phyloP scores from a whole-genome alignment of 1,140 invertebrate genomes.

The Hyles euphorbiae region DNA sequence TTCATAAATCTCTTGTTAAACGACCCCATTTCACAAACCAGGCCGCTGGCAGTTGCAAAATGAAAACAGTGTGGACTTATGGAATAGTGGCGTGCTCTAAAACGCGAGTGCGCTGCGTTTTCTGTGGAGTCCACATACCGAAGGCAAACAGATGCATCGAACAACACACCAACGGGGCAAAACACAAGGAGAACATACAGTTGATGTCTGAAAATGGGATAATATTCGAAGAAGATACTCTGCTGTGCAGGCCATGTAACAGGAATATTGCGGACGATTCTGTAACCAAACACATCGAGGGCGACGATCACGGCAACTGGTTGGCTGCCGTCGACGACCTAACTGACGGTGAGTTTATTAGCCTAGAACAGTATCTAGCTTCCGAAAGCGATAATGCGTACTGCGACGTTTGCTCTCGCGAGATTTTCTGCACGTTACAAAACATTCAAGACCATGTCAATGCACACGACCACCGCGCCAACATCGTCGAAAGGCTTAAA shows the following conservation, averaged over 20 bases:
- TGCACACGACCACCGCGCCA: conserved; percentile 31
- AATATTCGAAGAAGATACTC: conserved; percentile 25
- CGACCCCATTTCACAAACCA: neutral
- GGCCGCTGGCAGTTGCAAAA: conserved; percentile 19
- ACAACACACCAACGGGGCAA: conserved; percentile 50
- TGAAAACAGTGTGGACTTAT: conserved; percentile 41
- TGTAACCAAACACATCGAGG: conserved; percentile 40
- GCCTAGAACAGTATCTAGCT: conserved; percentile 35
- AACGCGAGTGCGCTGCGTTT: conserved; percentile 48
- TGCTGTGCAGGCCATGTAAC: conserved; percentile 50
- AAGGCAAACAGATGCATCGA: conserved; percentile 57
- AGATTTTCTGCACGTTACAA: conserved; percentile 33
- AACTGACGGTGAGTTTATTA: conserved; percentile 48
- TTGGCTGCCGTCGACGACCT: conserved; percentile 45
- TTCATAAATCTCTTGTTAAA: neutral
- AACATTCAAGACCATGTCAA: conserved; percentile 54
- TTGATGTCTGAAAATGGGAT: conserved; percentile 48
- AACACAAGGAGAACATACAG: conserved; percentile 52
- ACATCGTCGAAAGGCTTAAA: conserved; percentile 39
- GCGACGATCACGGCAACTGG: conserved; percentile 46
- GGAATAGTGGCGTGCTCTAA: conserved; percentile 47
- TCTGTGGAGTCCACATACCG: conserved; percentile 52
- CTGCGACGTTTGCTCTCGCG: conserved; percentile 42
- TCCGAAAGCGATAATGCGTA: conserved; percentile 38
- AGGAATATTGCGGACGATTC: conserved; percentile 33